Conservation (phyloP, 2,113 vertebrate genomes). For the Nannobrachium achirus region DNA sequence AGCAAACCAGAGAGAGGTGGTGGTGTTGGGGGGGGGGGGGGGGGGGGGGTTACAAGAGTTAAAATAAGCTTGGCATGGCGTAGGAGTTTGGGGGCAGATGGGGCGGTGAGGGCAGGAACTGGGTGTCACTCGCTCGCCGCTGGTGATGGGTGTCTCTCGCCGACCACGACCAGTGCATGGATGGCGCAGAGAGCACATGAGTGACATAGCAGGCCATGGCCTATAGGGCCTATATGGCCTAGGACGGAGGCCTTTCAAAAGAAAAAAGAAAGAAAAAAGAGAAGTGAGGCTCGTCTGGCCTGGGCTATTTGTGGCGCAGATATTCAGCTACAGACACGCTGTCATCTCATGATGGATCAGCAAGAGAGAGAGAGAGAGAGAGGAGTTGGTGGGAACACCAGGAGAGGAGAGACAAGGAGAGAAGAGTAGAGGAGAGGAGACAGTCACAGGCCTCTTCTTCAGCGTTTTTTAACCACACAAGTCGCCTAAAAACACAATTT, state of each 20-base stretch:
- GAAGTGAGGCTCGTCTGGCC: slow-evolving; percentile 65
- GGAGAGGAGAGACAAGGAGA: slow-evolving; percentile 3
- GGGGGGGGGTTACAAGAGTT: slow-evolving; percentile 70
- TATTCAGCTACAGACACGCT: slow-evolving; percentile 73
- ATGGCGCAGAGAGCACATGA: slow-evolving; percentile 73
- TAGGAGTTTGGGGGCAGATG: not conserved
- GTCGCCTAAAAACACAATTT: no score
- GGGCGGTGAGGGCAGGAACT: slow-evolving; percentile 59
- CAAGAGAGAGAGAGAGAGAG: slow-evolving; percentile 15
- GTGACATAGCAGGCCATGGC: slow-evolving; percentile 76
- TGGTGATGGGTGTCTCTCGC: slow-evolving; percentile 54
- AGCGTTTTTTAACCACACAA: no score
- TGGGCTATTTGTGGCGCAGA: slow-evolving; percentile 83
- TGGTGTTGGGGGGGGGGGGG: slow-evolving; percentile 23
- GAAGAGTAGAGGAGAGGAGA: slow-evolving; percentile 2
- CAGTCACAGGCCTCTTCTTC: no score
- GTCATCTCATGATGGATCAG: slow-evolving; percentile 77
- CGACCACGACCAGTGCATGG: no score
- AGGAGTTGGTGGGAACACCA: slow-evolving; percentile 28
- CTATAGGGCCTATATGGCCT: no score
- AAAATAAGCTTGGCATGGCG: slow-evolving; percentile 78
- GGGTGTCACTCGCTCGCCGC: slow-evolving; percentile 50
- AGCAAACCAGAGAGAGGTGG: slow-evolving; percentile 14
- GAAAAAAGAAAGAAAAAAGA: slow-evolving; percentile 47
- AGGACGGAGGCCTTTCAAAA: slow-evolving; percentile 57